phyloP scores from a whole-genome alignment of 2,888 invertebrate genomes.

The Disparrhopalites patrizii region DNA sequence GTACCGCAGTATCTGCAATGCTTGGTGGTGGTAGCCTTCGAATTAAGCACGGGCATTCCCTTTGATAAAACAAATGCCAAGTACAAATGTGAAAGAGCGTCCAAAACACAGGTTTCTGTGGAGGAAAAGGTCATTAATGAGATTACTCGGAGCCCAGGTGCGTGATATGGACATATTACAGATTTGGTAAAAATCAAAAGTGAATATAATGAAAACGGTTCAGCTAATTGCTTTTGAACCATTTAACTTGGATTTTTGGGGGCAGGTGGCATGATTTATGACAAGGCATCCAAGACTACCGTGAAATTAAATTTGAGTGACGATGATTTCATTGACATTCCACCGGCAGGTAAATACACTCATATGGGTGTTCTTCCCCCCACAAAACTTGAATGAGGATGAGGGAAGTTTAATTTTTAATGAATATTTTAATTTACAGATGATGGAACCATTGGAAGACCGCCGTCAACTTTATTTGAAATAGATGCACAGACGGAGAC shows the following conservation, averaged over 20 bases:
- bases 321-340: conserved; percentile 7
- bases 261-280: too few species aligned
- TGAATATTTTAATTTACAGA: background rate
- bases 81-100: conserved; percentile 22
- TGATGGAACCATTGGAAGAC: background rate
- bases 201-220: too few species aligned
- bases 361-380: too few species aligned
- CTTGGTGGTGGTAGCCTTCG: conserved; percentile 34
- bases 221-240: too few species aligned
- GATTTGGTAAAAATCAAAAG: too few species aligned
- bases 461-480: conserved; percentile 1
- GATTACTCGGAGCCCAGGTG: too few species aligned
- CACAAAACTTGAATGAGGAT: too few species aligned
- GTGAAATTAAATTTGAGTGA: background rate
- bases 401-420: background rate
- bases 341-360: background rate
- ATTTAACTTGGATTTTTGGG: too few species aligned
- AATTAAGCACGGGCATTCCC: conserved; percentile 38
- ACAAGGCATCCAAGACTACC: background rate
- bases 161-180: too few species aligned
- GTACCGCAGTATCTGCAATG: conserved; percentile 40
- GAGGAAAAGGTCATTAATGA: too few species aligned
- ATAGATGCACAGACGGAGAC: background rate
- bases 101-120: too few species aligned
- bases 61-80: background rate